phyloP scores from a whole-genome alignment of 1,140 invertebrate genomes.

The Chrysopa pallens region DNA sequence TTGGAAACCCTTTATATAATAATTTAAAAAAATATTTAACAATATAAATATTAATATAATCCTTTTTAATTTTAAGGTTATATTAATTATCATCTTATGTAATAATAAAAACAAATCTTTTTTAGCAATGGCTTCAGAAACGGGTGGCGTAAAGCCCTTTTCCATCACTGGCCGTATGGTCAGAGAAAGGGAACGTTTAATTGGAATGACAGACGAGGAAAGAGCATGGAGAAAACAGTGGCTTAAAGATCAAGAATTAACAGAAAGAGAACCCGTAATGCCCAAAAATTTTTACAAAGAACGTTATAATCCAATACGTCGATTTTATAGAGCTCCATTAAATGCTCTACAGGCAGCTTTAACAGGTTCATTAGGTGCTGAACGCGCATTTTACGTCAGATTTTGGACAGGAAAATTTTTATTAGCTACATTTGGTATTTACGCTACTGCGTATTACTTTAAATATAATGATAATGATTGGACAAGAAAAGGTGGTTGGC shows the following conservation, averaged over 20 bases:
- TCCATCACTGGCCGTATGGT: constrained; percentile 51
- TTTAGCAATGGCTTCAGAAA: constrained; percentile 22
- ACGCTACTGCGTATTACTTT: constrained; percentile 45
- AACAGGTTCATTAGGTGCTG: constrained; percentile 32
- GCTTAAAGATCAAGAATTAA: constrained; percentile 62
- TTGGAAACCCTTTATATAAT: no score
- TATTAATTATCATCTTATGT: no score
- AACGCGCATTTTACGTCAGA: constrained; percentile 31
- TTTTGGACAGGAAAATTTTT: constrained; percentile 41
- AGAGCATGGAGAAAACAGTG: constrained; percentile 65
- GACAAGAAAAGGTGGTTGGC: constrained; percentile 49
- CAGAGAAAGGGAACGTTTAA: constrained; percentile 52
- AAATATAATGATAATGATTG: constrained; percentile 66
- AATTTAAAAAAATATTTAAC: no score
- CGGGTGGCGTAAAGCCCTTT: constrained; percentile 48
- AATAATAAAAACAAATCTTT: no score
- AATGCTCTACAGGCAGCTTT: constrained; percentile 39
- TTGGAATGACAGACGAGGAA: constrained; percentile 70
- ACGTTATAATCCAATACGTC: constrained; percentile 56
- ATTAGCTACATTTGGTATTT: constrained; percentile 26
- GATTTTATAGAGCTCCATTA: constrained; percentile 52
- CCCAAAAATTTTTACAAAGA: constrained; percentile 46
- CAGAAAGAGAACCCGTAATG: constrained; percentile 47
- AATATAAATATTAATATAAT: no score
- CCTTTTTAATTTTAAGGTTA: no score